Percentiles rank a stretch among this genome's conserved stretches.
Conservation (phyloP, 2,113 vertebrate species). For the Ploceus nigricollis region DNA sequence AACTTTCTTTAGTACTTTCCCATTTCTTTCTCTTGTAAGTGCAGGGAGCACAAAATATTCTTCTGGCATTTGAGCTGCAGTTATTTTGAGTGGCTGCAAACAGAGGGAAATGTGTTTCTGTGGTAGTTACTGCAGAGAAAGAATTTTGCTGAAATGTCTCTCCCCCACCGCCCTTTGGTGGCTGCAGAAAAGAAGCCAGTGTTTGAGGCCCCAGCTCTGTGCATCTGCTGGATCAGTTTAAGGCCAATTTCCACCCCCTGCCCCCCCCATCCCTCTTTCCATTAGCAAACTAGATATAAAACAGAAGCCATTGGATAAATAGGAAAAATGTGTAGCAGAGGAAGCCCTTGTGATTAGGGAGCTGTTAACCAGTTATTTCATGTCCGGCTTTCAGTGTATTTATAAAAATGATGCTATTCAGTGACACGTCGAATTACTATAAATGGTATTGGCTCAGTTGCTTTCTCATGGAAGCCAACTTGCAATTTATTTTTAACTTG, state of each 20-base stretch:
- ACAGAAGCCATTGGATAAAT: constrained; percentile 69
- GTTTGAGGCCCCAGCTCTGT: constrained; percentile 56
- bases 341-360: constrained; percentile 68
- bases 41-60: constrained; percentile 42
- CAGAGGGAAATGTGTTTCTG: constrained; percentile 64
- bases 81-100: constrained; percentile 54
- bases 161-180: constrained; percentile 49
- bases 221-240: constrained; percentile 68
- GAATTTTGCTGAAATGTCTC: constrained; percentile 57
- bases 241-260: constrained; percentile 14
- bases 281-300: constrained; percentile 72
- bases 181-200: constrained; percentile 60
- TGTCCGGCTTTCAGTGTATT: constrained; percentile 64
- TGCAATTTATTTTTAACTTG: constrained; percentile 44
- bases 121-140: constrained; percentile 42
- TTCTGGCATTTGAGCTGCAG: constrained; percentile 46
- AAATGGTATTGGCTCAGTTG: constrained; percentile 46
- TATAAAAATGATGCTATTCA: constrained; percentile 68
- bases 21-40: constrained; percentile 26
- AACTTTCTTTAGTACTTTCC: constrained; percentile 26
- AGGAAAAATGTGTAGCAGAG: constrained; percentile 71
- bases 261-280: constrained; percentile 26
- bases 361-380: constrained; percentile 71
- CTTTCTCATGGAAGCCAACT: constrained; percentile 47
- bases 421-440: constrained; percentile 56